These are phyloP conservation scores for Lapara coniferarum DNA, from an alignment of 2,888 invertebrate species.

Conservation along the genomic window DNA sequence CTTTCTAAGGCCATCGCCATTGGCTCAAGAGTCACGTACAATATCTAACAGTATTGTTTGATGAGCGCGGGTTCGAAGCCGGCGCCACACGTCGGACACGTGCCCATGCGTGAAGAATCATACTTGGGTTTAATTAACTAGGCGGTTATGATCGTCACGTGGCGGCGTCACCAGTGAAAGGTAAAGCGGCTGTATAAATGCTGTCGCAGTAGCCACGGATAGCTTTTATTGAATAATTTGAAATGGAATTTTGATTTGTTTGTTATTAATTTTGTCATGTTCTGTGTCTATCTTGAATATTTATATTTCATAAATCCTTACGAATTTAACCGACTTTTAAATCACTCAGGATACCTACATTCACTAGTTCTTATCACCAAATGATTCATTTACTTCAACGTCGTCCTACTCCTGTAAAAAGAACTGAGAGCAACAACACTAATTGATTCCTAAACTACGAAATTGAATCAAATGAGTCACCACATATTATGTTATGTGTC, in stretches of 20 bases:
- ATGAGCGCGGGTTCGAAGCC: neutral
- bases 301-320: no score
- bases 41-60: constrained; percentile 17
- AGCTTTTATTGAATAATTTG: neutral
- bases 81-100: neutral
- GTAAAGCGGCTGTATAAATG: neutral
- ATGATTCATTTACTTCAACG: no score
- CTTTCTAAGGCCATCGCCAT: neutral
- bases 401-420: no score
- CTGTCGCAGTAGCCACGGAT: neutral
- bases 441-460: no score
- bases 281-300: no score
- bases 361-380: no score
- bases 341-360: no score
- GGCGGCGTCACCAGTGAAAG: neutral
- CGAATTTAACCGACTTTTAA: no score
- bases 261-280: neutral
- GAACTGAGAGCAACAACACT: no score
- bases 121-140: neutral
- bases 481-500: no score
- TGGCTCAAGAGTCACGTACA: neutral
- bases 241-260: neutral
- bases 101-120: neutral
- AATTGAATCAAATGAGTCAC: no score
- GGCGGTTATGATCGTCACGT: neutral